Conservation (phyloP, 2,113 vertebrate species). For the Hippoglossus stenolepis region DNA sequence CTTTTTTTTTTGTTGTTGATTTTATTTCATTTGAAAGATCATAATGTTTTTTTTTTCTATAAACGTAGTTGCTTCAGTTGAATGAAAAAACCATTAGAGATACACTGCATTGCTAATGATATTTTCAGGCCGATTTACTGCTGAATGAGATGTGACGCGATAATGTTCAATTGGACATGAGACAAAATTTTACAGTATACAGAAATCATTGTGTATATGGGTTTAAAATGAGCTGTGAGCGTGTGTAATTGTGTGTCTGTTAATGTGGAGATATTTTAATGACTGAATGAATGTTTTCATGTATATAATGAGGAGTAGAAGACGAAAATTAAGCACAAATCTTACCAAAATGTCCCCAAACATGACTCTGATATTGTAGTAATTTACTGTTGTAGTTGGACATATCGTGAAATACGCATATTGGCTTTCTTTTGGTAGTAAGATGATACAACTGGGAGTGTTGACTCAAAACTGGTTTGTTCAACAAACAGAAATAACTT, state of each 20-base stretch:
- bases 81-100: conserved; percentile 64
- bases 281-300: conserved; percentile 38
- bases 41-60: conserved; percentile 30
- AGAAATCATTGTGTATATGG: conserved; percentile 21
- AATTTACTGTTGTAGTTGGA: background rate
- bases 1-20: background rate
- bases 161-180: conserved; percentile 36
- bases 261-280: conserved; percentile 18
- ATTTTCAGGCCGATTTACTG: conserved; percentile 53
- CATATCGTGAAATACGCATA: background rate
- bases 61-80: conserved; percentile 40
- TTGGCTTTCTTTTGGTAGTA: background rate
- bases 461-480: background rate
- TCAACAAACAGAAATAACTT: background rate
- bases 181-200: conserved; percentile 7
- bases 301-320: conserved; percentile 25
- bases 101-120: conserved; percentile 69
- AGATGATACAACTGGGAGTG: background rate
- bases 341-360: conserved; percentile 37
- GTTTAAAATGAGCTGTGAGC: conserved; percentile 20
- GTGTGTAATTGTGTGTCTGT: conserved; percentile 16
- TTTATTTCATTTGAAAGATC: conserved; percentile 56
- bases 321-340: conserved; percentile 63
- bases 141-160: conserved; percentile 43
- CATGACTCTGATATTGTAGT: conserved; percentile 4